Evolutionary conservation across 1,140 invertebrate species (phyloP).

Genomic region (Tetraneura akinire): DNA sequence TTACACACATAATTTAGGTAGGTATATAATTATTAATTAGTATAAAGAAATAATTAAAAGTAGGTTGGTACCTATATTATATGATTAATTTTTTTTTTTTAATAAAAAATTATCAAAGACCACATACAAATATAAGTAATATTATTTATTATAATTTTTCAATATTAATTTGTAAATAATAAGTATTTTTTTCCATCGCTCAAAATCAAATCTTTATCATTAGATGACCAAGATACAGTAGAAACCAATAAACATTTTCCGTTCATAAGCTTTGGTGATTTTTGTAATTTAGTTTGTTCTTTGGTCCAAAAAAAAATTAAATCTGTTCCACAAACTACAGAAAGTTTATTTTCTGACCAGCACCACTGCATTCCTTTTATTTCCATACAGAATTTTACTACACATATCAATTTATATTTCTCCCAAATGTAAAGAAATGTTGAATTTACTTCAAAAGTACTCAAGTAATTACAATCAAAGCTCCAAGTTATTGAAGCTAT

Average conservation of each 20-base stretch:
- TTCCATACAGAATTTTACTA: background rate
- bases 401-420: constrained; percentile 18
- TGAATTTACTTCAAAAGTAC: constrained; percentile 19
- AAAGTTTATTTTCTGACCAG: constrained; percentile 13
- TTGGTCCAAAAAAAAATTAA: constrained; percentile 35
- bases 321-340: constrained; percentile 20
- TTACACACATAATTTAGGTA: too few species aligned
- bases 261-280: constrained; percentile 19
- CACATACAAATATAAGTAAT: too few species aligned
- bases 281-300: constrained; percentile 2
- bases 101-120: too few species aligned
- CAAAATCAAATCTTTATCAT: constrained; percentile 41
- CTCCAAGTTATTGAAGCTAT: constrained; percentile 30
- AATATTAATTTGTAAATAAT: constrained; percentile 6
- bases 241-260: constrained; percentile 5
- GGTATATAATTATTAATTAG: too few species aligned
- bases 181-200: constrained; percentile 32
- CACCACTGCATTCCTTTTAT: constrained; percentile 26
- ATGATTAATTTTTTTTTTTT: too few species aligned
- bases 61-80: too few species aligned
- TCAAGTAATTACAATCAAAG: constrained; percentile 6
- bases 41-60: too few species aligned
- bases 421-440: constrained; percentile 34
- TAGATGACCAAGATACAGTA: constrained; percentile 20
- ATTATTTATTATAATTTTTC: too few species aligned